These are phyloP conservation scores for Operophtera brumata DNA, from an alignment of 2,888 invertebrate species.

Conservation along the genomic window DNA sequence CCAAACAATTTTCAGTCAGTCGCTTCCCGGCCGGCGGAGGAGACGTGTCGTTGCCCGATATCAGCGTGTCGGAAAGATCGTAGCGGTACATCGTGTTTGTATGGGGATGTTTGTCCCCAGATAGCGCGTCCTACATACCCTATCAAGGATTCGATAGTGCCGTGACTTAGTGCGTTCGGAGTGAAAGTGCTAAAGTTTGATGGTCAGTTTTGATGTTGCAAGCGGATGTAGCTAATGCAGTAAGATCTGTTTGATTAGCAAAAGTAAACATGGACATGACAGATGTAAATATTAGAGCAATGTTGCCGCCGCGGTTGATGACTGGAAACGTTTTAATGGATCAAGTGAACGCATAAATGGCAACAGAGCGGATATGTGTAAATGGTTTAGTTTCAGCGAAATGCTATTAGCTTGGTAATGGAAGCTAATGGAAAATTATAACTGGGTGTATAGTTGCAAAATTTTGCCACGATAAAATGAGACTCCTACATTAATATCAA, in stretches of 20 bases:
- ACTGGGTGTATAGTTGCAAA: not conserved
- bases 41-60: slow-evolving; percentile 56
- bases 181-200: slow-evolving; percentile 60
- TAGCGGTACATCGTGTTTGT: slow-evolving; percentile 57
- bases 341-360: slow-evolving; percentile 49
- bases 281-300: slow-evolving; percentile 59
- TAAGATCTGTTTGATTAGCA: slow-evolving; percentile 69
- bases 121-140: slow-evolving; percentile 68
- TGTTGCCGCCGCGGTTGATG: slow-evolving; percentile 51
- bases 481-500: too few species aligned
- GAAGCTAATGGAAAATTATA: slow-evolving; percentile 5
- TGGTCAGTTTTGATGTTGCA: slow-evolving; percentile 59
- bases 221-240: slow-evolving; percentile 62
- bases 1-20: slow-evolving; percentile 77
- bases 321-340: slow-evolving; percentile 62
- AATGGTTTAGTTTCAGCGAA: slow-evolving; percentile 61
- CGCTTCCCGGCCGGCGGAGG: slow-evolving; percentile 66
- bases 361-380: slow-evolving; percentile 63
- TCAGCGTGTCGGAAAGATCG: slow-evolving; percentile 68
- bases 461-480: not conserved
- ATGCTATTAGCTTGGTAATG: slow-evolving; percentile 23
- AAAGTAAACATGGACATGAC: slow-evolving; percentile 70
- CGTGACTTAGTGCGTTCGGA: slow-evolving; percentile 52
- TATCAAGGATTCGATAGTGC: slow-evolving; percentile 57
- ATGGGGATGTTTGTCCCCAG: slow-evolving; percentile 72